Base-by-base conservation (phyloP, 2,113 vertebrate species). In the Acrocephalus kingi region DNA sequence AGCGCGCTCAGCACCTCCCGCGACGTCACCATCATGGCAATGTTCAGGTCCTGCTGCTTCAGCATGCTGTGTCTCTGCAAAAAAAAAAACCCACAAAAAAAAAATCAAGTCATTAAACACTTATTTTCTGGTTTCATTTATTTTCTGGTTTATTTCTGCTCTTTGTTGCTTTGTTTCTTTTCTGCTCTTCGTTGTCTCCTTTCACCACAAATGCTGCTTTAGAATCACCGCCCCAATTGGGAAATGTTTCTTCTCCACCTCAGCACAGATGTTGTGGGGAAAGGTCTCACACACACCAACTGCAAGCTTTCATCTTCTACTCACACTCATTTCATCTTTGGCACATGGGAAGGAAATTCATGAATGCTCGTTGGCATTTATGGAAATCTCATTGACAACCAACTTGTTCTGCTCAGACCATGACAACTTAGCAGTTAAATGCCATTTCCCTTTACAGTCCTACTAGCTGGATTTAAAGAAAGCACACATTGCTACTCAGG, bases 21-120 rank as follows among this genome's bases (percentile, higher is more conserved):
- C 2, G 99, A 99, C 28, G 99, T 99, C 96, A 99, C 99, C 98
- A 99, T 99, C 98, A 99, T 98, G 91, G 99, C 98, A 76, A 99
- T 98, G 80, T 97, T 98, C 76, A 99, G 96, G 94, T 99, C 99
- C 96, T 99, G 98, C 80, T 99, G 98, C 92, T 99, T 99, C 96
- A 99, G 97, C 98, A 99, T 99, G 86, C 98, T 98, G 89, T 99
- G 98, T 86, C 98, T 98, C 99, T 99, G 88, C 21, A 92, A 76
- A 93, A 15, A 55, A 6, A 46, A 28, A 35, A 21, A 46, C 17
- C 7, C 41, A 33, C 10, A 13, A 35, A 35, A 35, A 35, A 35
- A n/a, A 41, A 66, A 37, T 45, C 37, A 39, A 39, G 37, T 39
- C 37, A 39, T 39, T 39, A 39, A 39, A 39, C 37, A 39, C 37